These are phyloP conservation scores for Mamestra configurata DNA, from an alignment of 1,140 invertebrate genomes.

Conservation along the genomic window DNA sequence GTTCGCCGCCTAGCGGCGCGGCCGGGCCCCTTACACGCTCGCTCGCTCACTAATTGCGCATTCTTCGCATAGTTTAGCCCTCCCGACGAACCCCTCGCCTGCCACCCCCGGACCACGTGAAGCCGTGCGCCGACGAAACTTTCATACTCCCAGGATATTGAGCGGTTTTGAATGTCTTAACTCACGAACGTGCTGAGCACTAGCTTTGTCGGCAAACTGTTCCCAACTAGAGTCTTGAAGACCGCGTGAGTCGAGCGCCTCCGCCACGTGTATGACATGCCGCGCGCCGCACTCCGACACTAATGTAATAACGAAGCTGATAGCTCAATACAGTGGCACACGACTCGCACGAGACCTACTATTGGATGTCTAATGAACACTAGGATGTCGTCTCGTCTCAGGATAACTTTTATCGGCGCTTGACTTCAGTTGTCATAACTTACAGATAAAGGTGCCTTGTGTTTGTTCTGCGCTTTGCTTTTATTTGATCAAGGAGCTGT, in stretches of 20 bases:
- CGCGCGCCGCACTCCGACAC: not conserved
- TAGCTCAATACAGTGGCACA: slow-evolving; percentile 7
- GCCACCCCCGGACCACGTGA: slow-evolving; percentile 83
- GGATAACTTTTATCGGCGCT: slow-evolving; percentile 16
- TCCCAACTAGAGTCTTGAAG: slow-evolving; percentile 66
- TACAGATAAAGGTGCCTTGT: not conserved
- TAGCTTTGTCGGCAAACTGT: slow-evolving; percentile 80
- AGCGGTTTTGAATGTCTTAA: slow-evolving; percentile 88
- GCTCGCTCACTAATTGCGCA: slow-evolving; percentile 95
- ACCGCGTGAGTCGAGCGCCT: slow-evolving; percentile 20
- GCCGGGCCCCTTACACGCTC: slow-evolving; percentile 86
- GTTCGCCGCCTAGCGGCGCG: slow-evolving; percentile 86
- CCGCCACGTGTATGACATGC: slow-evolving; percentile 34
- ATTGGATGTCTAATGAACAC: slow-evolving; percentile 18
- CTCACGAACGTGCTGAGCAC: slow-evolving; percentile 81
- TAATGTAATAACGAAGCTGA: slow-evolving; percentile 40
- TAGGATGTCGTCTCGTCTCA: not conserved
- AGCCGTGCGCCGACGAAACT: slow-evolving; percentile 86
- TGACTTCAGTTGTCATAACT: slow-evolving; percentile 15
- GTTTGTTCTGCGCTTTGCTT: not conserved
- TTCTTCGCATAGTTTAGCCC: slow-evolving; percentile 96
- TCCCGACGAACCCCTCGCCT: slow-evolving; percentile 84
- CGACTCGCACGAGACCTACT: not conserved
- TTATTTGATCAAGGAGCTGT: not conserved
- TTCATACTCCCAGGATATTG: slow-evolving; percentile 87